Percentiles rank a stretch among this genome's conserved stretches.
Evolutionary conservation across 2,113 vertebrate genomes (phyloP).

Genomic region (Haplochromis burtoni): DNA sequence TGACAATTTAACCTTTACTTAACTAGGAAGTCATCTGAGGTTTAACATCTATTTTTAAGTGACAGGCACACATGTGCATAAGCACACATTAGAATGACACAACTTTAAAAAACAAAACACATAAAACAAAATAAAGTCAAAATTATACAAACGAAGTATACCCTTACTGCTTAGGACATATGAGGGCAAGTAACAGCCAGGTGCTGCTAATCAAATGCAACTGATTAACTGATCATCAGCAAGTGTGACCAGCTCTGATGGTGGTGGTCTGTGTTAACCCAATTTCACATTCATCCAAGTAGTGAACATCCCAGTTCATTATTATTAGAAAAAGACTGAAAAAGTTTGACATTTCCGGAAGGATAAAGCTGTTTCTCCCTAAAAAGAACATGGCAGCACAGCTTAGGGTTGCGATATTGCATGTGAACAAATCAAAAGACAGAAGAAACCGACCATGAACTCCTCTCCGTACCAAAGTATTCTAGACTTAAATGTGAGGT

Average conservation of each 20-base stretch:
- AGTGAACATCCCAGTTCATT: background rate
- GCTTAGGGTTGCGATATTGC: background rate
- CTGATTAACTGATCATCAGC: background rate
- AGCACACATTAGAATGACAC: fast-evolving
- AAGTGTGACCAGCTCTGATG: background rate
- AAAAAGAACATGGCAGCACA: background rate
- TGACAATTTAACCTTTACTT: background rate
- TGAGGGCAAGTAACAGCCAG: background rate
- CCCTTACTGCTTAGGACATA: background rate
- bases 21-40: background rate
- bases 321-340: background rate
- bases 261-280: fast-evolving
- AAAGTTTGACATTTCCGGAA: fast-evolving
- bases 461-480: background rate
- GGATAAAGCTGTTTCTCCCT: background rate
- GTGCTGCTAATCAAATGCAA: fast-evolving
- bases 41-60: background rate
- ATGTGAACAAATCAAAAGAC: background rate
- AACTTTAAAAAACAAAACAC: background rate
- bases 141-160: background rate
- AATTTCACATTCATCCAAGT: background rate
- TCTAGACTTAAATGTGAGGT: background rate
- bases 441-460: background rate
- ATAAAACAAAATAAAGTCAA: background rate
- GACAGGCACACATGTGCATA: background rate